Conservation (phyloP, 2,113 vertebrate species). For the Gnathonemus longibarbis region DNA sequence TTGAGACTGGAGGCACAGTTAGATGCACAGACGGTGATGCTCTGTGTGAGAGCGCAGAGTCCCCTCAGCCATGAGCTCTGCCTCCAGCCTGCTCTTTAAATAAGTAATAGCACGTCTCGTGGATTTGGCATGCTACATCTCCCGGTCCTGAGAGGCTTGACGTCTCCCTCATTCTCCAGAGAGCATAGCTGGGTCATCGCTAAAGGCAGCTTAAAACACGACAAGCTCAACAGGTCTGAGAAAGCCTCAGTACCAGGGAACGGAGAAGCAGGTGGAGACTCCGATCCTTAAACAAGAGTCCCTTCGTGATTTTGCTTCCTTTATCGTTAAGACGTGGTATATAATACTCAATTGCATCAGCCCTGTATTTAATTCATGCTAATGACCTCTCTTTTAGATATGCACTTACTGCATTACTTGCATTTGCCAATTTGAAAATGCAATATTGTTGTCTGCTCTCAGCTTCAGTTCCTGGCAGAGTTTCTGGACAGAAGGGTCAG, state of each 20-base stretch:
- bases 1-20: neutral
- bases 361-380: neutral
- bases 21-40: neutral
- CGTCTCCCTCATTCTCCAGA: conserved; percentile 28
- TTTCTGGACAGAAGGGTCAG: neutral
- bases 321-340: too few relatives aligned
- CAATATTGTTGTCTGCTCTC: neutral
- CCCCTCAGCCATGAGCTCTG: neutral
- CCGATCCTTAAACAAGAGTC: neutral
- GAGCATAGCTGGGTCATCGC: neutral
- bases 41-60: neutral
- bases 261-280: neutral
- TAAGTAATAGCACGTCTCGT: conserved; percentile 64
- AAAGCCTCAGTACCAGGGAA: neutral
- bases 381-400: neutral
- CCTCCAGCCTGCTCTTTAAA: conserved; percentile 58
- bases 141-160: conserved; percentile 42
- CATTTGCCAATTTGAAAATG: neutral
- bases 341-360: neutral
- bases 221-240: neutral
- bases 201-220: neutral
- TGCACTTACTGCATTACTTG: neutral
- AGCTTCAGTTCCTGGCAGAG: neutral
- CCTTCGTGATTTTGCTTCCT: neutral
- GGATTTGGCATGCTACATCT: conserved; percentile 60